phyloP scores from a whole-genome alignment of 2,888 invertebrate genomes.

The Ethmia dodecea region DNA sequence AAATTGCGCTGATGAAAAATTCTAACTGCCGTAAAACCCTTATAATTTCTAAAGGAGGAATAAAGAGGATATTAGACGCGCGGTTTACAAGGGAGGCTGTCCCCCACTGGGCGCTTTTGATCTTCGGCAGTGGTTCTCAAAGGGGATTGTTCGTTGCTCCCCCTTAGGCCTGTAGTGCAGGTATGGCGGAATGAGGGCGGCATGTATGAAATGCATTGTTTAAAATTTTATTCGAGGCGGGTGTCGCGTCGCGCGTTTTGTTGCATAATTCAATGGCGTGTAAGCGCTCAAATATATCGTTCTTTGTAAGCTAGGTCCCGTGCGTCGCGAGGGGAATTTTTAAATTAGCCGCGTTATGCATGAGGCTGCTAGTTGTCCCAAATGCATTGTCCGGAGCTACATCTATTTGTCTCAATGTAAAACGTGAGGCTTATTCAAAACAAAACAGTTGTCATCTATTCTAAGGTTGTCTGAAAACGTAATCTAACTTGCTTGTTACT shows the following conservation, averaged over 20 bases:
- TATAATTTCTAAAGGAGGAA: constrained; percentile 21
- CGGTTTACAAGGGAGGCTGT: background rate
- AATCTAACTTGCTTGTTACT: too few relatives aligned
- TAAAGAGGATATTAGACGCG: constrained; percentile 16
- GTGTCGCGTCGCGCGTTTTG: constrained; percentile 29
- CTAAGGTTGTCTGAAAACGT: too few relatives aligned
- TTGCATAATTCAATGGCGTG: constrained; percentile 49
- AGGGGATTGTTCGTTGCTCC: constrained; percentile 2
- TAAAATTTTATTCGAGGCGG: constrained; percentile 40
- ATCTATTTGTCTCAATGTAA: too few relatives aligned
- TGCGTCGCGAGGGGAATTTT: constrained; percentile 30
- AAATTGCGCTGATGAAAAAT: constrained; percentile 23
- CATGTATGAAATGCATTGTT: constrained; percentile 28
- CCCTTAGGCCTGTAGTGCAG: background rate
- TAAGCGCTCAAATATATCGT: constrained; percentile 38
- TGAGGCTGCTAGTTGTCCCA: constrained; percentile 11
- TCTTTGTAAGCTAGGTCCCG: constrained; percentile 31
- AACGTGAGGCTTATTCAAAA: too few relatives aligned
- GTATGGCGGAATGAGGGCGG: constrained; percentile 4
- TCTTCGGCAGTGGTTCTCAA: constrained; percentile 2
- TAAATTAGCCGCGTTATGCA: constrained; percentile 27
- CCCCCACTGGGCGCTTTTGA: constrained; percentile 15
- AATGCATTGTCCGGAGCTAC: constrained; percentile 24
- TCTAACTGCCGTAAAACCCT: constrained; percentile 18
- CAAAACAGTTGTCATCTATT: too few relatives aligned